Evolutionary conservation across 2,113 vertebrate genomes (phyloP).

Genomic region (Malurus melanocephalus): DNA sequence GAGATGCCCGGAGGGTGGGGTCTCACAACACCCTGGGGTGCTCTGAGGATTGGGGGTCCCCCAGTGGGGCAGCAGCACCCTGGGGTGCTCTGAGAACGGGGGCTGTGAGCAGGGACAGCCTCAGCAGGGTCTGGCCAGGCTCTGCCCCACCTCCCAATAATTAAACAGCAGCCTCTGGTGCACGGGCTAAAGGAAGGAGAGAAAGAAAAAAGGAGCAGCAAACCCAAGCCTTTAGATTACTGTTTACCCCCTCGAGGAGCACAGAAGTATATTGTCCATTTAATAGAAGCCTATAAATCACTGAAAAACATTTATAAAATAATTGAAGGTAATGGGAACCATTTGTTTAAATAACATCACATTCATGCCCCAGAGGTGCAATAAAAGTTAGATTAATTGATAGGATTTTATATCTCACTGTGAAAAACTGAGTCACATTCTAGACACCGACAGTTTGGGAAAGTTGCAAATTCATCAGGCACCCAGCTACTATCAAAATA

Average conservation of each 20-base stretch:
- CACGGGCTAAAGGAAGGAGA: slow-evolving; percentile 31
- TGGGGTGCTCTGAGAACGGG: too few species aligned
- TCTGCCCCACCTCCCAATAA: slow-evolving; percentile 19
- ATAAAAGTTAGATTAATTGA: slow-evolving; percentile 71
- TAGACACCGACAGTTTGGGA: slow-evolving; percentile 63
- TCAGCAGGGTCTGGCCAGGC: slow-evolving; percentile 1
- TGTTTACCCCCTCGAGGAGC: slow-evolving; percentile 55
- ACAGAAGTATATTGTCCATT: slow-evolving; percentile 68
- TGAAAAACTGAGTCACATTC: slow-evolving; percentile 58
- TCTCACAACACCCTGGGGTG: too few species aligned
- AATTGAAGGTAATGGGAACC: slow-evolving; percentile 72
- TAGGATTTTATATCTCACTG: slow-evolving; percentile 69
- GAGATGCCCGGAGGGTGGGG: neutral
- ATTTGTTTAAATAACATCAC: slow-evolving; percentile 72
- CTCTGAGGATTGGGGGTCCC: too few species aligned
- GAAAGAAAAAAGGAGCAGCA: slow-evolving; percentile 20
- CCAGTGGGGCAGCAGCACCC: too few species aligned
- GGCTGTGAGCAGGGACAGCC: too few species aligned
- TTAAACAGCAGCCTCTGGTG: neutral
- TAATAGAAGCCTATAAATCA: slow-evolving; percentile 69
- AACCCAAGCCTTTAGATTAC: slow-evolving; percentile 18
- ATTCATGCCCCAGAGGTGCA: slow-evolving; percentile 67
- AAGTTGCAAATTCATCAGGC: slow-evolving; percentile 63
- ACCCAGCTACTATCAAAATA: slow-evolving; percentile 70
- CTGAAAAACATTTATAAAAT: slow-evolving; percentile 65